Percentiles rank a stretch among this genome's conserved stretches.
Evolutionary conservation across 2,797 vertebrate species (phyloP).

Genomic region (Lepus townsendii): DNA sequence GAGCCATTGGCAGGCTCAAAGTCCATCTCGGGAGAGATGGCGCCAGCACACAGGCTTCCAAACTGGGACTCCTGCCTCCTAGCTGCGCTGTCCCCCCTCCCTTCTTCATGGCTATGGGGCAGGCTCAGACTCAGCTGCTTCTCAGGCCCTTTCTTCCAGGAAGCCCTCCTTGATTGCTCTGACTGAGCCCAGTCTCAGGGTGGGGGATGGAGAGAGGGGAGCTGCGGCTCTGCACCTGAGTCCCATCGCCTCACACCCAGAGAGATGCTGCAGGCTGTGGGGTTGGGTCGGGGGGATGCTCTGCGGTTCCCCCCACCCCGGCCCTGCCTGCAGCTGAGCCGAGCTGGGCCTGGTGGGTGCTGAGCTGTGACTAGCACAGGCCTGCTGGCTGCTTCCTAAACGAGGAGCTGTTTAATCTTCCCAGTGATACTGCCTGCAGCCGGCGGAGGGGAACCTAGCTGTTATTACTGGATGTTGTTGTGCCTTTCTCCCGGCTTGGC

Average conservation of each 20-base stretch:
- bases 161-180: slow-evolving; percentile 15
- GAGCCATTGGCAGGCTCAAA: background rate
- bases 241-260: background rate
- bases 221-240: background rate
- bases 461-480: slow-evolving; percentile 73
- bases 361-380: background rate
- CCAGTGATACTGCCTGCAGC: slow-evolving; percentile 10
- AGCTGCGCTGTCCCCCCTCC: too few relatives aligned
- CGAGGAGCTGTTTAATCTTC: slow-evolving; percentile 73
- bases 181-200: background rate
- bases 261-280: background rate
- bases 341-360: slow-evolving; percentile 28
- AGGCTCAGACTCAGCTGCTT: background rate
- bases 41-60: background rate
- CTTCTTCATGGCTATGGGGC: background rate
- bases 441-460: slow-evolving; percentile 63
- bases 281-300: background rate
- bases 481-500: slow-evolving; percentile 75
- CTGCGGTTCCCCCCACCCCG: slow-evolving; percentile 16
- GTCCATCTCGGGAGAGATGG: background rate
- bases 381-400: slow-evolving; percentile 71
- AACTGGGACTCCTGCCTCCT: background rate
- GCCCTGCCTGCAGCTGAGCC: slow-evolving; percentile 25
- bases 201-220: too few relatives aligned
- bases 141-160: slow-evolving; percentile 35